Conservation (phyloP, 2,797 vertebrate species). For the Dipus sagitta region DNA sequence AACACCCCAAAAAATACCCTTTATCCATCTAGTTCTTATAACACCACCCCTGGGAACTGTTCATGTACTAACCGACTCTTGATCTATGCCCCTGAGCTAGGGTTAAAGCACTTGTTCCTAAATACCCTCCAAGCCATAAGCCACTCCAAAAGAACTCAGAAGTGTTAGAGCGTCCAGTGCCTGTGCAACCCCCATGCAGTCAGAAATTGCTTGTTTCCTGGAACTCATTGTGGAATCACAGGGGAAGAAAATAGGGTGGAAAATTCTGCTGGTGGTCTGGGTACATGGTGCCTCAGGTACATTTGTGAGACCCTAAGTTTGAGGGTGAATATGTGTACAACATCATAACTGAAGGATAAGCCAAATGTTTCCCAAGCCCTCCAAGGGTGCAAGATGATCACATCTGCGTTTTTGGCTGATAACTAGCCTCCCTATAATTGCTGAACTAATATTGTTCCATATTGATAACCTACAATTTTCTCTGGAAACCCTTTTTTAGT, state of each 20-base stretch:
- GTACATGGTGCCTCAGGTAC: background rate
- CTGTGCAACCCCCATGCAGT: background rate
- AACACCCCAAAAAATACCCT: background rate
- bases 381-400: background rate
- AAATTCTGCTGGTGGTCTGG: background rate
- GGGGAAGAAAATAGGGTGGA: background rate
- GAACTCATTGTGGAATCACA: constrained; percentile 13
- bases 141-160: background rate
- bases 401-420: background rate
- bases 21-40: background rate
- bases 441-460: background rate
- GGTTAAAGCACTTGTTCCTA: background rate
- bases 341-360: background rate
- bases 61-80: background rate
- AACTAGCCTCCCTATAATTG: background rate
- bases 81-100: background rate
- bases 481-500: background rate
- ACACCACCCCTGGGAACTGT: background rate
- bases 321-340: fast-evolving
- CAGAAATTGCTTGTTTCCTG: background rate
- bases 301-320: background rate
- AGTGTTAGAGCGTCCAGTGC: background rate
- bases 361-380: background rate
- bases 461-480: background rate
- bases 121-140: background rate